Evolutionary conservation across 1,140 invertebrate species (phyloP).

Genomic region (Aethina tumida): DNA sequence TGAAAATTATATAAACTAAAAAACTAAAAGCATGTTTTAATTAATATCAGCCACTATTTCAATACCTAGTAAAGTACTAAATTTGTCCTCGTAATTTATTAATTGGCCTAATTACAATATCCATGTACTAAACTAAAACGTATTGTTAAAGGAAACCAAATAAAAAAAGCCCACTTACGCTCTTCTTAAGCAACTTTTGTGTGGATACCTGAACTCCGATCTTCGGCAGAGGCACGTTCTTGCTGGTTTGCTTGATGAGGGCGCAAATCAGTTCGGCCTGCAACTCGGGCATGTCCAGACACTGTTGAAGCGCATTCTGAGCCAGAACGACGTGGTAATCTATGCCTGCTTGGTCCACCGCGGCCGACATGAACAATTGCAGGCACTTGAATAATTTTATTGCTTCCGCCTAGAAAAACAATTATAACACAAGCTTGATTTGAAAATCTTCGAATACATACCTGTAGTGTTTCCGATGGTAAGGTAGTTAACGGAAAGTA

Average conservation of each 20-base stretch:
- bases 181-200: slow-evolving; percentile 37
- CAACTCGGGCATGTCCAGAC: slow-evolving; percentile 77
- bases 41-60: no score
- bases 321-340: slow-evolving; percentile 92
- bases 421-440: neutral
- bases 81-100: no score
- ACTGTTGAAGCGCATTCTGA: slow-evolving; percentile 87
- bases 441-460: slow-evolving; percentile 10
- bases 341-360: slow-evolving; percentile 87
- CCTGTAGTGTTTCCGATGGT: slow-evolving; percentile 31
- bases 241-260: slow-evolving; percentile 85
- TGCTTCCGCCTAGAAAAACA: slow-evolving; percentile 80
- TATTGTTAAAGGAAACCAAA: no score
- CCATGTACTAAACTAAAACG: no score
- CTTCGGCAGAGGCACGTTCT: slow-evolving; percentile 73
- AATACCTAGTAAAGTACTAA: no score
- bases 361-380: slow-evolving; percentile 88
- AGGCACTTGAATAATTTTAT: slow-evolving; percentile 93
- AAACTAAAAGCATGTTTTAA: no score
- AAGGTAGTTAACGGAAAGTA: slow-evolving; percentile 34
- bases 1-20: no score
- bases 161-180: slow-evolving; percentile 37
- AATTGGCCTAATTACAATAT: no score
- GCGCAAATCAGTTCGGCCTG: slow-evolving; percentile 87
- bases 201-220: slow-evolving; percentile 80